Evolutionary conservation across 2,888 invertebrate genomes (phyloP).

Genomic region (Cotesia congregata): DNA sequence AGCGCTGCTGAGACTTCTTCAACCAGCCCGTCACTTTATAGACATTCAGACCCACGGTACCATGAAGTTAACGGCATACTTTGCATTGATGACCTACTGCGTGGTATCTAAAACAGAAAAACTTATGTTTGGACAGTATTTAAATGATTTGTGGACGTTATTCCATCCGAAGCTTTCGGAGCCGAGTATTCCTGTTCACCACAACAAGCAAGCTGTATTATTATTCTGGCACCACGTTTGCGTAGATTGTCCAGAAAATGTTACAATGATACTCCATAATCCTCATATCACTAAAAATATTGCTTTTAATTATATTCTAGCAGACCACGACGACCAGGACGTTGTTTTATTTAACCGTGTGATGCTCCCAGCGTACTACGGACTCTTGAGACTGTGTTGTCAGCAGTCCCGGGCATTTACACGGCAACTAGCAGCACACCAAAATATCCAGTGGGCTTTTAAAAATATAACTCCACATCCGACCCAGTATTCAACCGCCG

Average conservation of each 20-base stretch:
- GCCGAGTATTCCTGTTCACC: slow-evolving; percentile 94
- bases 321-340: slow-evolving; percentile 96
- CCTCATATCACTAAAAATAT: slow-evolving; percentile 92
- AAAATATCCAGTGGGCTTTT: slow-evolving; percentile 97
- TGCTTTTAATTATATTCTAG: slow-evolving; percentile 95
- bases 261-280: slow-evolving; percentile 88
- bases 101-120: slow-evolving; percentile 92
- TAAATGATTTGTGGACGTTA: slow-evolving; percentile 92
- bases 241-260: slow-evolving; percentile 93
- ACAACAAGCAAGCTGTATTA: slow-evolving; percentile 93
- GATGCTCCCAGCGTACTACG: slow-evolving; percentile 94
- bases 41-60: slow-evolving; percentile 90
- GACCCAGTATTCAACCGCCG: slow-evolving; percentile 91
- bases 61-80: slow-evolving; percentile 92
- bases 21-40: slow-evolving; percentile 88
- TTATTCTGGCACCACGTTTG: slow-evolving; percentile 96
- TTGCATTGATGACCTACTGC: slow-evolving; percentile 92
- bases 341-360: slow-evolving; percentile 94
- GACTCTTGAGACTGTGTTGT: slow-evolving; percentile 90
- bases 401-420: slow-evolving; percentile 90
- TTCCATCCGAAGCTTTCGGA: slow-evolving; percentile 96
- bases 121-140: slow-evolving; percentile 93
- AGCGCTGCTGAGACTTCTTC: slow-evolving; percentile 81
- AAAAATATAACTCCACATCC: slow-evolving; percentile 97
- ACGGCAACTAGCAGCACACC: slow-evolving; percentile 89